Conservation (phyloP, 1,140 invertebrate genomes). For the Melanaphis sacchari region DNA sequence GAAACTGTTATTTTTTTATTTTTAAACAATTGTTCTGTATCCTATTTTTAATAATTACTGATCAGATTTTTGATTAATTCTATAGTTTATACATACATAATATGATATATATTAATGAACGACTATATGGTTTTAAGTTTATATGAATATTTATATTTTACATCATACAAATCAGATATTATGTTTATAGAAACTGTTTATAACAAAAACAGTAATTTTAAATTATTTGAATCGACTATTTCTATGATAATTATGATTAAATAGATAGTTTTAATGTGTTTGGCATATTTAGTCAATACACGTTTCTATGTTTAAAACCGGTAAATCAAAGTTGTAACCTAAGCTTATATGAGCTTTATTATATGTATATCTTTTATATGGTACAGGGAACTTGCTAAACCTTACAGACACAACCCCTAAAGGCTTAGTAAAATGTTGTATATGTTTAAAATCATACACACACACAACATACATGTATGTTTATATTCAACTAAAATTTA, state of each 20-base stretch:
- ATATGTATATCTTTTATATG: background rate
- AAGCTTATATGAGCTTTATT: background rate
- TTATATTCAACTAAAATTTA: background rate
- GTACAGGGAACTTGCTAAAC: slow-evolving; percentile 12
- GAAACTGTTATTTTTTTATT: background rate
- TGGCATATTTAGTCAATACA: background rate
- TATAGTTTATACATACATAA: background rate
- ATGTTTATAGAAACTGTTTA: too few relatives aligned
- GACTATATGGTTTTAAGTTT: background rate
- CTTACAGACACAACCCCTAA: background rate
- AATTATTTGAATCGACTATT: background rate
- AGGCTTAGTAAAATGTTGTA: background rate
- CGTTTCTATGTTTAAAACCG: background rate
- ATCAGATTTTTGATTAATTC: background rate
- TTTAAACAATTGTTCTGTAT: background rate
- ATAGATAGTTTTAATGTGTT: background rate
- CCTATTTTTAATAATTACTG: background rate
- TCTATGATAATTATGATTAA: background rate
- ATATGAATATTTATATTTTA: background rate
- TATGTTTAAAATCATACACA: background rate
- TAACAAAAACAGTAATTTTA: background rate
- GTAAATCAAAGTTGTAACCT: background rate
- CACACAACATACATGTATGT: background rate
- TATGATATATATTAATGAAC: background rate
- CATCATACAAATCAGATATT: background rate